Conservation (phyloP, 2,888 invertebrate species). For the Gandaritis pyraliata region DNA sequence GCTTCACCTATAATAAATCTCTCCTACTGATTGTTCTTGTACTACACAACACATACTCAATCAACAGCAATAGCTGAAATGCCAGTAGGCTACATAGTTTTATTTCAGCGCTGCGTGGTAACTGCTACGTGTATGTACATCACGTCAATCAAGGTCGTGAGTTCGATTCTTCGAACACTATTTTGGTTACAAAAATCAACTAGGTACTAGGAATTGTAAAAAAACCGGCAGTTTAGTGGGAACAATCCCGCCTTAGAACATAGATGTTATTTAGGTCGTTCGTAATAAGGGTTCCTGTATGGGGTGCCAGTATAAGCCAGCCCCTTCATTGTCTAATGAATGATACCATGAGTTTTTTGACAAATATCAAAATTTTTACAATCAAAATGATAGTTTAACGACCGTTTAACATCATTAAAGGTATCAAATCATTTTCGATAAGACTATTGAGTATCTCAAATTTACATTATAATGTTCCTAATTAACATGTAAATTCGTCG, state of each 20-base stretch:
- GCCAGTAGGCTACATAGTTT: constrained; percentile 25
- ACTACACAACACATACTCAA: constrained; percentile 5
- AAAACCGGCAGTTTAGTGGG: not conserved
- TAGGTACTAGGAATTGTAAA: not conserved
- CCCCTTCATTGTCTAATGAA: no score
- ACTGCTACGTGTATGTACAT: constrained; percentile 17
- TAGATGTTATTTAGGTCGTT: no score
- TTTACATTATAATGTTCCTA: no score
- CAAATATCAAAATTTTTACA: no score
- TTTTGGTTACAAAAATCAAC: not conserved
- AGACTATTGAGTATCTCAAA: no score
- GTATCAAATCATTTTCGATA: no score
- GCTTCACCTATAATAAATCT: not conserved
- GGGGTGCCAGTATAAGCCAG: no score
- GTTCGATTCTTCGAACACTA: constrained; percentile 31
- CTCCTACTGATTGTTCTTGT: constrained; percentile 10
- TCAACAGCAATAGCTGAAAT: constrained; percentile 14
- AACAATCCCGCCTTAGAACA: not conserved
- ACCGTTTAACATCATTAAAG: no score
- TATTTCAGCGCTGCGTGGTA: constrained; percentile 33
- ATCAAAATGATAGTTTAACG: no score
- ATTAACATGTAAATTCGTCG: no score
- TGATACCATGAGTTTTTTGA: no score
- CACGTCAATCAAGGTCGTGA: constrained; percentile 27
- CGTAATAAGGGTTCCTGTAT: no score